These are phyloP conservation scores for Danaus chrysippus DNA, from an alignment of 2,888 invertebrate genomes.

Conservation along the genomic window DNA sequence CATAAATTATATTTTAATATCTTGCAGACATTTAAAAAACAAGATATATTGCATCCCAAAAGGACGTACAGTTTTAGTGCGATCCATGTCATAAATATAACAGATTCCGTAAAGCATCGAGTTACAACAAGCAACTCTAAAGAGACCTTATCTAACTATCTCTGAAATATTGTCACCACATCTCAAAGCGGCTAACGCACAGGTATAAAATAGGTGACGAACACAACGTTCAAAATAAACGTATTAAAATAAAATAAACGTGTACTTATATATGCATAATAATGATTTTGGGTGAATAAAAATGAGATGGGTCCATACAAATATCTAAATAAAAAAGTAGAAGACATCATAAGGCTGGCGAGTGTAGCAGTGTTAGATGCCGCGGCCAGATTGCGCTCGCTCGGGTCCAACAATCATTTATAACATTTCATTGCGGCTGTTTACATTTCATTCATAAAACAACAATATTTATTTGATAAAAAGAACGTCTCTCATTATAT, in stretches of 20 bases:
- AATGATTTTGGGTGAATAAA: conserved; percentile 70
- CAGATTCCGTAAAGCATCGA: conserved; percentile 58
- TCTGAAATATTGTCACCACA: conserved; percentile 69
- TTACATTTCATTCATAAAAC: conserved; percentile 65
- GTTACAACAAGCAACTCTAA: conserved; percentile 69
- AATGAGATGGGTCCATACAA: conserved; percentile 68
- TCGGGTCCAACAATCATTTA: conserved; percentile 64
- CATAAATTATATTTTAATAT: conserved; percentile 4
- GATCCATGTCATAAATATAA: conserved; percentile 56
- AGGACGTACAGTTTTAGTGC: conserved; percentile 32
- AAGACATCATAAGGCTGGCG: conserved; percentile 60
- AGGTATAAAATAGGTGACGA: conserved; percentile 62
- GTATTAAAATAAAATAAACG: conserved; percentile 73
- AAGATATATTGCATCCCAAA: conserved; percentile 29
- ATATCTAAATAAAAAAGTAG: conserved; percentile 74
- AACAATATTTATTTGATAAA: conserved; percentile 21
- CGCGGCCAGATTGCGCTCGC: conserved; percentile 60
- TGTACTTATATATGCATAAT: conserved; percentile 73
- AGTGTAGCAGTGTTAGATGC: conserved; percentile 56
- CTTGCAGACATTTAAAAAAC: conserved; percentile 24
- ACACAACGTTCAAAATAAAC: conserved; percentile 57
- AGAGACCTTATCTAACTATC: conserved; percentile 68
- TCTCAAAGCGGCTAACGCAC: conserved; percentile 54
- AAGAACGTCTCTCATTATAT: too few relatives aligned
- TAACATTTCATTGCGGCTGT: conserved; percentile 74